A percentile compares a stretch with the other conserved stretches of the same genome.
phyloP scores from a whole-genome alignment of 1,140 invertebrate genomes.

The Papilio helenus region DNA sequence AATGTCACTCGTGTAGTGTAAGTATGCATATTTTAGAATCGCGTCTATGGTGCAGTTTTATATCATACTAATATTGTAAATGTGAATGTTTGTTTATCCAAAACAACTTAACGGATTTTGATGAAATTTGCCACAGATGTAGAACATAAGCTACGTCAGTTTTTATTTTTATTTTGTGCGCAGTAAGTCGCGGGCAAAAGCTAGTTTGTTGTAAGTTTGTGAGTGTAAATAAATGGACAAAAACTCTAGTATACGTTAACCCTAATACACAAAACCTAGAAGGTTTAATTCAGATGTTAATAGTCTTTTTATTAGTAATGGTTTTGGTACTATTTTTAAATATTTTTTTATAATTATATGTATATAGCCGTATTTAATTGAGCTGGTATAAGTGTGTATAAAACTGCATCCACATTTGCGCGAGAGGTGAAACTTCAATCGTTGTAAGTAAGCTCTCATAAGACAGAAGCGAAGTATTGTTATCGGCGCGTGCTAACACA shows the following conservation, averaged over 20 bases:
- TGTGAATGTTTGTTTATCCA: too few species aligned
- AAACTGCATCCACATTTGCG: conserved; percentile 64
- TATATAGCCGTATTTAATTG: not conserved
- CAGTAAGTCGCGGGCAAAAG: too few species aligned
- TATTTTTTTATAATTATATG: not conserved
- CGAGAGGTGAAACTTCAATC: conserved; percentile 68
- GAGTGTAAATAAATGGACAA: not conserved
- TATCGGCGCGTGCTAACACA: conserved; percentile 77
- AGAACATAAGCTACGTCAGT: too few species aligned
- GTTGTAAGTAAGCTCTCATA: conserved; percentile 73
- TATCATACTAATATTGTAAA: conserved; percentile 3
- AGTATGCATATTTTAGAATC: conserved; percentile 43
- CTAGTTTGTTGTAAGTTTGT: not conserved
- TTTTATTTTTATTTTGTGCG: too few species aligned
- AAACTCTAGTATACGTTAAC: not conserved
- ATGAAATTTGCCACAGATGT: too few species aligned
- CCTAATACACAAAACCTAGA: not conserved
- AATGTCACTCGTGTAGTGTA: conserved; percentile 43
- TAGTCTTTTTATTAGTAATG: too few species aligned
- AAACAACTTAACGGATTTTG: too few species aligned
- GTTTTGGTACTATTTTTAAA: too few species aligned
- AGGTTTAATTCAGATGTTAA: too few species aligned
- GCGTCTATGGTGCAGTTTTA: conserved; percentile 56
- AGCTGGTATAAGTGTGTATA: conserved; percentile 45
- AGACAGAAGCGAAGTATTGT: conserved; percentile 81